phyloP scores from a whole-genome alignment of 1,140 invertebrate species.

The Drosophila azteca region DNA sequence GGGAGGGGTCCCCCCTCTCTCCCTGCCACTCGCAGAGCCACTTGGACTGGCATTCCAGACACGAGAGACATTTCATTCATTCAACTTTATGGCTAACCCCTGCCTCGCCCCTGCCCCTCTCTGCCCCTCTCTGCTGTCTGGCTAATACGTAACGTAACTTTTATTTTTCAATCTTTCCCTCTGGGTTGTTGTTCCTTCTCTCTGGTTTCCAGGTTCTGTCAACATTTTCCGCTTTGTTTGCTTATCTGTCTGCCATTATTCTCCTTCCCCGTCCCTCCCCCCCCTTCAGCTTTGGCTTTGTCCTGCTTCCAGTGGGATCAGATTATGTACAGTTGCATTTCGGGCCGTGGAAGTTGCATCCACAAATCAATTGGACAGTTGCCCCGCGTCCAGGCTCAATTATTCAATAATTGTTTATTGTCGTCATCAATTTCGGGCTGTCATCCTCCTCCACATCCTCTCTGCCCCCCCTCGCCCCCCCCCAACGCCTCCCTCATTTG shows the following conservation, averaged over 20 bases:
- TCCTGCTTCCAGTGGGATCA: slow-evolving; percentile 17
- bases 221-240: slow-evolving; percentile 59
- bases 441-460: slow-evolving; percentile 13
- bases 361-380: slow-evolving; percentile 40
- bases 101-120: no score
- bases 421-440: slow-evolving; percentile 45
- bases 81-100: slow-evolving; percentile 59
- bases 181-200: slow-evolving; percentile 40
- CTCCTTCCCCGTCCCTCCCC: slow-evolving; percentile 13
- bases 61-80: slow-evolving; percentile 77
- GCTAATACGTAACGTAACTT: slow-evolving; percentile 72
- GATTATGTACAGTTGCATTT: slow-evolving; percentile 27
- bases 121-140: slow-evolving; percentile 28
- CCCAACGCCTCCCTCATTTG: neutral
- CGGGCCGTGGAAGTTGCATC: slow-evolving; percentile 28
- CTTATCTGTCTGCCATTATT: slow-evolving; percentile 23
- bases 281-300: no score
- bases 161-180: slow-evolving; percentile 80
- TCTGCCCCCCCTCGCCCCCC: neutral
- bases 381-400: slow-evolving; percentile 31
- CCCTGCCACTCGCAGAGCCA: slow-evolving; percentile 19
- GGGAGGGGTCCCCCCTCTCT: neutral
- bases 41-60: slow-evolving; percentile 36
- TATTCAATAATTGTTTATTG: slow-evolving; percentile 63
- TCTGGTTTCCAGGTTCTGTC: slow-evolving; percentile 60